A percentile compares a stretch with the other conserved stretches of the same genome.
Evolutionary conservation across 2,797 vertebrate genomes (phyloP).

Genomic region (Peromyscus eremicus): DNA sequence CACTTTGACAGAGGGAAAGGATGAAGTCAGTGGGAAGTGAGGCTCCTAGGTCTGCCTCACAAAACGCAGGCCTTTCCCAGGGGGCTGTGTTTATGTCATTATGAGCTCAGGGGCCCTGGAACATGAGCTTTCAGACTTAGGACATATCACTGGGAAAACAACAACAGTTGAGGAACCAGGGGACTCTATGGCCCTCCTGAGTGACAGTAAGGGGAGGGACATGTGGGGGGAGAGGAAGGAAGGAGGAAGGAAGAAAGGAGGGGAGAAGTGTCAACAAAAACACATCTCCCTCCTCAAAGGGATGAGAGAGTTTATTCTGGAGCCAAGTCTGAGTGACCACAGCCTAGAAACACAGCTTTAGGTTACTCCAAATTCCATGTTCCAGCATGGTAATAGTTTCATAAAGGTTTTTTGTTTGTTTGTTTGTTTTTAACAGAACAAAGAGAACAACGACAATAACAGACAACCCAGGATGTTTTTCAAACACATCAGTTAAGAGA

Average conservation of each 20-base stretch:
- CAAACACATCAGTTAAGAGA: not conserved
- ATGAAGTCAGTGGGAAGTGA: slow-evolving; percentile 3
- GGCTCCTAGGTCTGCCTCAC: slow-evolving; percentile 27
- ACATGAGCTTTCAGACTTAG: not conserved
- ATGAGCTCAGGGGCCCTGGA: not conserved
- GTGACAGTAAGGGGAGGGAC: not conserved
- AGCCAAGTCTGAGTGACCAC: not conserved
- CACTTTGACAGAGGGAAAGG: slow-evolving; percentile 45
- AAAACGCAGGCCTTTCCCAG: not conserved
- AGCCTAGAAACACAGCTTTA: not conserved
- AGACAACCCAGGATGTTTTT: not conserved
- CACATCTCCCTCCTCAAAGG: not conserved
- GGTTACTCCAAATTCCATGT: not conserved
- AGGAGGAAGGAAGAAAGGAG: no score
- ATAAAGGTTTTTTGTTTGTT: not conserved
- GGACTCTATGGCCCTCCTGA: not conserved
- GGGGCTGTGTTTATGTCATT: not conserved
- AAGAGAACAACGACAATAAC: not conserved
- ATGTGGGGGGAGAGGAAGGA: no score
- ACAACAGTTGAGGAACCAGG: not conserved
- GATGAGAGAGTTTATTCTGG: not conserved
- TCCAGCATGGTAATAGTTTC: not conserved
- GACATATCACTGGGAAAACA: not conserved
- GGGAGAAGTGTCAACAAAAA: not conserved
- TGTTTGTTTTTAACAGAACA: not conserved